Evolutionary conservation across 2,888 invertebrate genomes (phyloP).

Genomic region (Dynastes maya): DNA sequence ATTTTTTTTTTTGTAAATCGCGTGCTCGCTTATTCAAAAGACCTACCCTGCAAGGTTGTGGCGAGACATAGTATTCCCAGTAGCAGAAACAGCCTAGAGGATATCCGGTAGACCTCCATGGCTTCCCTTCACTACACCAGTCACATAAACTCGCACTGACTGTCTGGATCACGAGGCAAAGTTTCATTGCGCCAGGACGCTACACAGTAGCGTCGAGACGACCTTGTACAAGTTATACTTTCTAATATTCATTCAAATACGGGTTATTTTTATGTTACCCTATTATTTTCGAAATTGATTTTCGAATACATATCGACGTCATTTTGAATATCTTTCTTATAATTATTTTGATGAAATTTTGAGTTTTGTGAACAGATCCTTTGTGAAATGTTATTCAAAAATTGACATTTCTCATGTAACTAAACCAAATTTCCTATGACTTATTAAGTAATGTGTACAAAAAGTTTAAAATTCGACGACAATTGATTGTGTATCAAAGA

Average conservation of each 20-base stretch:
- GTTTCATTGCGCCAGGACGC: constrained; percentile 65
- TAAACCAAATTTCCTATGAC: no score
- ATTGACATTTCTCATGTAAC: no score
- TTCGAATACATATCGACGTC: not conserved
- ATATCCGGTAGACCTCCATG: constrained; percentile 74
- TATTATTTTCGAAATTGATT: constrained; percentile 27
- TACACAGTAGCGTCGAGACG: constrained; percentile 63
- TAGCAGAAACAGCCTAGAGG: constrained; percentile 73
- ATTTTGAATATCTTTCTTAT: not conserved
- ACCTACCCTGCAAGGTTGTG: constrained; percentile 75
- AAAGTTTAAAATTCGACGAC: no score
- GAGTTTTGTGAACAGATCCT: no score
- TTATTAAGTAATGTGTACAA: no score
- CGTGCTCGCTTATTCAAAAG: not conserved
- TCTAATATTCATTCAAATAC: constrained; percentile 48
- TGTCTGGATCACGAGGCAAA: constrained; percentile 67
- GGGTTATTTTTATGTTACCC: constrained; percentile 42
- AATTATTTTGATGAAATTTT: not conserved
- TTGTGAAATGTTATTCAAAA: no score
- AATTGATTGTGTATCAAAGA: no score
- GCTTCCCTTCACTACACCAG: constrained; percentile 70
- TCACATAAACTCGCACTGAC: constrained; percentile 70
- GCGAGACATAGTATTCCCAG: constrained; percentile 73
- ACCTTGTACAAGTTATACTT: constrained; percentile 47
- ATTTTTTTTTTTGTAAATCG: not conserved